Percentiles rank a stretch among this genome's conserved stretches.
phyloP scores from a whole-genome alignment of 2,797 vertebrate genomes.

The Semotilus atromaculatus region DNA sequence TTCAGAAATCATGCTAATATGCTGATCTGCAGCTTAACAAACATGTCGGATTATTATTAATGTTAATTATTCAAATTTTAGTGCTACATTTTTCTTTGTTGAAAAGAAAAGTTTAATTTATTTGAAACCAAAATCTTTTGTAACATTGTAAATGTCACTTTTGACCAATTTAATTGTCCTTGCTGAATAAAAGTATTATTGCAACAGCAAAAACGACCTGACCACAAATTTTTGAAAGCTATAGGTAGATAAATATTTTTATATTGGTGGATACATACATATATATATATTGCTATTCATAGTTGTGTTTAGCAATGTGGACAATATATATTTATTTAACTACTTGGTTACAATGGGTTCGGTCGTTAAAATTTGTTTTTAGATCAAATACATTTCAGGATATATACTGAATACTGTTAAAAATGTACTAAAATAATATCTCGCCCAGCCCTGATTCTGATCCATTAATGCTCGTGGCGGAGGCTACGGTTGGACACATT shows the following conservation, averaged over 20 bases:
- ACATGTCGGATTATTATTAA: not conserved
- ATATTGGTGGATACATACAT: not conserved
- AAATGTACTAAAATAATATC: not conserved
- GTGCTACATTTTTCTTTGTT: no score
- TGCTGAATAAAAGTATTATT: no score
- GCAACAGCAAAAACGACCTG: no score
- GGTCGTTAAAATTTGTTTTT: not conserved
- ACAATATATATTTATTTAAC: not conserved
- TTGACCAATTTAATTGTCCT: no score
- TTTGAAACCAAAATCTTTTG: not conserved
- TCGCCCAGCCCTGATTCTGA: not conserved
- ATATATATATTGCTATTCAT: not conserved
- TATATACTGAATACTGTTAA: not conserved
- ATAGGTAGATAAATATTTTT: not conserved
- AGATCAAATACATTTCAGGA: not conserved
- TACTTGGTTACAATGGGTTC: not conserved
- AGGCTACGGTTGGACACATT: not conserved
- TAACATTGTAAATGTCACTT: not conserved
- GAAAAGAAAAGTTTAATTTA: no score
- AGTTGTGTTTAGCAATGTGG: not conserved
- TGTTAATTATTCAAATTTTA: not conserved
- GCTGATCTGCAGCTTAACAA: not conserved
- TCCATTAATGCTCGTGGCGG: not conserved
- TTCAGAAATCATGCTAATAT: not conserved
- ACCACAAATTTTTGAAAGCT: not conserved